Evolutionary conservation across 2,797 vertebrate species (phyloP).

Genomic region (Sebastes baramenuke): DNA sequence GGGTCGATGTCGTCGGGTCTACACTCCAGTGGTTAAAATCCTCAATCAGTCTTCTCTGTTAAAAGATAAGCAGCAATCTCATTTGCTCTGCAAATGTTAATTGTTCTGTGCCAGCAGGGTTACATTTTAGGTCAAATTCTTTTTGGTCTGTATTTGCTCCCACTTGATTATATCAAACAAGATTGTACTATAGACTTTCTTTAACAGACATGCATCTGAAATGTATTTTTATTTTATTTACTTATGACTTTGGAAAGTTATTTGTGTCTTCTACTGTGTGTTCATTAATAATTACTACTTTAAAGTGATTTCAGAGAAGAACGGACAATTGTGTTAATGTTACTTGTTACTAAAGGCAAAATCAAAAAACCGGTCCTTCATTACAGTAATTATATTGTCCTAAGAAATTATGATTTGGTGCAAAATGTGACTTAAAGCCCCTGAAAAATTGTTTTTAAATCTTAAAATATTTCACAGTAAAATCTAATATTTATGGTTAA

Average conservation of each 20-base stretch:
- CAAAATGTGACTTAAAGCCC: neutral
- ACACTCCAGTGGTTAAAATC: constrained; percentile 12
- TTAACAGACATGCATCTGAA: neutral
- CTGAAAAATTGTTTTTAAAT: neutral
- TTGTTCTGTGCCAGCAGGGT: neutral
- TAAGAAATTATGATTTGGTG: neutral
- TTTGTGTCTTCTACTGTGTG: neutral
- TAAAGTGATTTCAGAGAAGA: neutral
- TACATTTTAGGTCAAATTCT: neutral
- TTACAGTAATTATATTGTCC: neutral
- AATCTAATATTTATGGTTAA: neutral
- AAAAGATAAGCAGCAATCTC: neutral
- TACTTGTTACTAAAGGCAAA: too few species aligned
- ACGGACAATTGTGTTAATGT: too few species aligned
- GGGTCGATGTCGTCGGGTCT: neutral
- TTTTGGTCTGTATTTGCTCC: neutral
- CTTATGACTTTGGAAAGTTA: neutral
- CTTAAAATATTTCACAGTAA: neutral
- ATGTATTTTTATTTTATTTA: too few species aligned
- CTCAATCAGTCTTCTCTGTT: neutral
- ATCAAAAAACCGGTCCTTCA: neutral
- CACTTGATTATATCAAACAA: neutral
- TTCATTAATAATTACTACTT: neutral
- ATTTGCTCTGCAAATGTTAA: constrained; percentile 18
- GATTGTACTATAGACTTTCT: neutral